Percentiles rank a stretch among this genome's conserved stretches.
phyloP scores from a whole-genome alignment of 2,797 vertebrate species.

The Pseudochirops corinnae region DNA sequence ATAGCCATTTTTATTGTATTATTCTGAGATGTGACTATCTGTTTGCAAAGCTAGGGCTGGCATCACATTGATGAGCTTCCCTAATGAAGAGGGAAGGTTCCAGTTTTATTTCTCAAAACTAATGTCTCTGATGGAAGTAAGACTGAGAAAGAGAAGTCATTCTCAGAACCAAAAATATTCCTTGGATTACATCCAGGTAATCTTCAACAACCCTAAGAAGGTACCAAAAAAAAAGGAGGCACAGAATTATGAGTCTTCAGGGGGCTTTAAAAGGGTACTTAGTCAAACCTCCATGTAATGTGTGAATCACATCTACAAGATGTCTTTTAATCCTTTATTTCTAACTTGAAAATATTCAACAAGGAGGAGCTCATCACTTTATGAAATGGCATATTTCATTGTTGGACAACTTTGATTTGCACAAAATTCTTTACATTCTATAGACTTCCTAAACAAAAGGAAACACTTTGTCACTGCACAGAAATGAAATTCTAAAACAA shows the following conservation, averaged over 20 bases:
- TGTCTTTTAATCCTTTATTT: background rate
- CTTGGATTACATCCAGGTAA: background rate
- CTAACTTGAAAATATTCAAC: background rate
- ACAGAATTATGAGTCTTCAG: background rate
- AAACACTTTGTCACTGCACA: background rate
- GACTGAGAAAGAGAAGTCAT: background rate
- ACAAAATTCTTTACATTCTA: background rate
- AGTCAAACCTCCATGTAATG: background rate
- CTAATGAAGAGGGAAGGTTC: background rate
- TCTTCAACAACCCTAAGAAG: background rate
- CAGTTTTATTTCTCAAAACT: background rate
- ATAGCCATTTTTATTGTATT: background rate
- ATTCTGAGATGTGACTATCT: background rate
- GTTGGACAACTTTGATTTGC: background rate
- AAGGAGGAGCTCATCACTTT: background rate
- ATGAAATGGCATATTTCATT: background rate
- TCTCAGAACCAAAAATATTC: background rate
- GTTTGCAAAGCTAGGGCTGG: background rate
- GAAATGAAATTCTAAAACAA: constrained; percentile 20
- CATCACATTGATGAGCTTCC: background rate
- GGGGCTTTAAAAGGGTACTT: background rate
- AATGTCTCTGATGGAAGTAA: background rate
- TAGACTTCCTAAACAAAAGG: background rate
- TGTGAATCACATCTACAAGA: background rate
- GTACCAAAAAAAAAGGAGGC: background rate